Percentiles rank a stretch among this genome's conserved stretches.
Evolutionary conservation across 2,113 vertebrate species (phyloP).

Genomic region (Acrocephalus kingi): DNA sequence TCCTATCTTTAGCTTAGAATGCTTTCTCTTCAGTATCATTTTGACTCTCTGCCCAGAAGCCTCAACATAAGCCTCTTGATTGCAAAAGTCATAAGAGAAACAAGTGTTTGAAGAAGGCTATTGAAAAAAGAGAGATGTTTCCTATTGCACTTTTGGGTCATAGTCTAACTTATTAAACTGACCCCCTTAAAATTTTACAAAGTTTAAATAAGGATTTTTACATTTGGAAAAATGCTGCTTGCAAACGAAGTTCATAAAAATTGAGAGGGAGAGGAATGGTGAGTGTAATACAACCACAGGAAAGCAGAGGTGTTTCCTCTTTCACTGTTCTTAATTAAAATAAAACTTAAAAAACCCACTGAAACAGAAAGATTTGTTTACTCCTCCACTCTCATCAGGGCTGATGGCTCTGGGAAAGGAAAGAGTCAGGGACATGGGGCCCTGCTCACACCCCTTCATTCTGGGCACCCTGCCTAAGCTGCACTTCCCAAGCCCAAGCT

Average conservation of each 20-base stretch:
- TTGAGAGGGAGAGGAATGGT: background rate
- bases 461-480: background rate
- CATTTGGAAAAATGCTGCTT: background rate
- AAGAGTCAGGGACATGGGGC: background rate
- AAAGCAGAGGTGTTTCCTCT: constrained; percentile 45
- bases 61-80: background rate
- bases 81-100: constrained; percentile 6
- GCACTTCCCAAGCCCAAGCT: background rate
- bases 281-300: constrained; percentile 9
- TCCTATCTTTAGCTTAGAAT: background rate
- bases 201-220: constrained; percentile 39
- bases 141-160: background rate
- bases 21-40: background rate
- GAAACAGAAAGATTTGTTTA: background rate
- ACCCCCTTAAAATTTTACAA: background rate
- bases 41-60: constrained; percentile 55
- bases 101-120: background rate
- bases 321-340: constrained; percentile 28
- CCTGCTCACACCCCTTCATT: background rate
- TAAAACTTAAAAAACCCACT: background rate
- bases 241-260: background rate
- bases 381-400: background rate
- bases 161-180: background rate
- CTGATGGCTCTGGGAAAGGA: background rate
- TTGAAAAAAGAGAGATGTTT: constrained; percentile 8